phyloP scores from a whole-genome alignment of 2,888 invertebrate genomes.

The Phasia obesa region DNA sequence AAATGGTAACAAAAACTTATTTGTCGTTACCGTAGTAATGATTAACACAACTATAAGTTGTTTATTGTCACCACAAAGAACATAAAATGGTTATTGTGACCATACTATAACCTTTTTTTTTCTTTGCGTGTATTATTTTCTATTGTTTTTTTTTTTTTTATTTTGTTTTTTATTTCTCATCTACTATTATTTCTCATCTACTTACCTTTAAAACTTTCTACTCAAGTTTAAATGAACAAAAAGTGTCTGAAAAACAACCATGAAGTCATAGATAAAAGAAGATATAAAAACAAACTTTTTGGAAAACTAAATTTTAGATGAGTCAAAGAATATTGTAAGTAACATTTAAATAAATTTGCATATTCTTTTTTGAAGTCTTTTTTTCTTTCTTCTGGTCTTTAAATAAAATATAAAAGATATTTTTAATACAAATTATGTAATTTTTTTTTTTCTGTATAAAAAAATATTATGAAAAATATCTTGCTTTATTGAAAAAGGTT shows the following conservation, averaged over 20 bases:
- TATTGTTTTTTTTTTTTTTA: too few species aligned
- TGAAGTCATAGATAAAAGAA: conserved; percentile 1
- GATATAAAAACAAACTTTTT: conserved; percentile 43
- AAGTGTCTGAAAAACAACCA: conserved; percentile 10
- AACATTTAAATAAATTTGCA: conserved; percentile 68
- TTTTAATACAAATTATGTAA: conserved; percentile 34
- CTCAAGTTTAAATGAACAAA: conserved; percentile 2
- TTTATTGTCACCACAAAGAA: too few species aligned
- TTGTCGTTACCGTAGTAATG: too few species aligned
- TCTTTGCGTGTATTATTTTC: too few species aligned
- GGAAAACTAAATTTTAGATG: conserved; percentile 64
- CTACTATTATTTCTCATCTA: neutral
- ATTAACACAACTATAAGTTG: too few species aligned
- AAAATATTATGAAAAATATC: conserved; percentile 4
- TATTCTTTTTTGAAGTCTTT: conserved; percentile 22
- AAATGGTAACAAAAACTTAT: too few species aligned
- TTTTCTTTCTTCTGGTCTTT: neutral
- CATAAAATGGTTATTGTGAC: too few species aligned
- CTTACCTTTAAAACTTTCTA: conserved; percentile 43
- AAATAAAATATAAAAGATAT: conserved; percentile 14
- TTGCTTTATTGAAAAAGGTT: conserved; percentile 4
- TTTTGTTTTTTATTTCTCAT: too few species aligned
- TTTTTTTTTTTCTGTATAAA: conserved; percentile 15
- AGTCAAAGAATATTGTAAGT: conserved; percentile 62
- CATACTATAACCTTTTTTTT: too few species aligned